Percentiles rank a stretch among this genome's conserved stretches.
These are phyloP conservation scores for Trinorchestia longiramus DNA, from an alignment of 1,140 invertebrate species.

Conservation along the genomic window DNA sequence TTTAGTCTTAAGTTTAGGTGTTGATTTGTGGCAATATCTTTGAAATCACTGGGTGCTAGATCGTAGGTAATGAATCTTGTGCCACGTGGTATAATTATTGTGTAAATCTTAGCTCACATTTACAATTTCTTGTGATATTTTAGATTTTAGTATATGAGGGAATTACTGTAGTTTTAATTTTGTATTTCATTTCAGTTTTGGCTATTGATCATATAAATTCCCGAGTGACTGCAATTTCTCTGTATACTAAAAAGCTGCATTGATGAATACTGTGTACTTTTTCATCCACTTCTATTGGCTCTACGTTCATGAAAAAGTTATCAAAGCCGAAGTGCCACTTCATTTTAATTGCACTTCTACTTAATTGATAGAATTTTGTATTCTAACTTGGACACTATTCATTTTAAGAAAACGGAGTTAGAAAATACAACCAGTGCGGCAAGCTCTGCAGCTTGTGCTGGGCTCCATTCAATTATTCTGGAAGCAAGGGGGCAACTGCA, in stretches of 20 bases:
- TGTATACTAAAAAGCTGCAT: background rate
- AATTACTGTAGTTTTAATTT: background rate
- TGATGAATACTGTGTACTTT: background rate
- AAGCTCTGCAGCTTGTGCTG: background rate
- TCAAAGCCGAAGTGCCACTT: background rate
- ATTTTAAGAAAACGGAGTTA: background rate
- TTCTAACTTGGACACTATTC: background rate
- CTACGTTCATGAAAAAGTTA: background rate
- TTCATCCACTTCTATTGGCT: background rate
- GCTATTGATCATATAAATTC: background rate
- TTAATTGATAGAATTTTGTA: background rate
- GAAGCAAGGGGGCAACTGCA: background rate
- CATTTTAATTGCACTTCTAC: background rate
- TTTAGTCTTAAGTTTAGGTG: no score
- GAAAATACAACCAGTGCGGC: background rate
- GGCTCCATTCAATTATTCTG: background rate
- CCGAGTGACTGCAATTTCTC: background rate
- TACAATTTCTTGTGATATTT: background rate
- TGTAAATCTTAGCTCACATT: background rate
- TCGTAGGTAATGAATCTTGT: background rate
- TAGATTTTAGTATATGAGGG: background rate
- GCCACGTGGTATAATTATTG: background rate
- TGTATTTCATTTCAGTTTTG: background rate
- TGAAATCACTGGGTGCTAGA: background rate
- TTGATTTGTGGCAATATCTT: background rate